A percentile compares a stretch with the other conserved stretches of the same genome.
phyloP scores from a whole-genome alignment of 2,888 invertebrate genomes.

The Xestia c-nigrum region DNA sequence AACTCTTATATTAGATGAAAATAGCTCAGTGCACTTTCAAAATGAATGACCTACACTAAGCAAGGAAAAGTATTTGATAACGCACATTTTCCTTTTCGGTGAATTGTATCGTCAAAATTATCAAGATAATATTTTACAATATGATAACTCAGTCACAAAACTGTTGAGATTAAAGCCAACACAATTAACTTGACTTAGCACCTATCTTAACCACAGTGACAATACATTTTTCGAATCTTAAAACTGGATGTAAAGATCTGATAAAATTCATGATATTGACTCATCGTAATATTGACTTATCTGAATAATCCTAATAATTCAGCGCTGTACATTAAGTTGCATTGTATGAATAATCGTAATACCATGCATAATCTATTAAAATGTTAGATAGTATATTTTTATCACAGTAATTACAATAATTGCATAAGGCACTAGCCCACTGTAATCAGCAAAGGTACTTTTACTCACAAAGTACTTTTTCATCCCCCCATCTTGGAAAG shows the following conservation, averaged over 20 bases:
- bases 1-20: not conserved
- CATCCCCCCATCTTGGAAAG: too few relatives aligned
- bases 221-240: not conserved
- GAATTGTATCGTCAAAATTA: not conserved
- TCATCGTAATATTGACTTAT: constrained; percentile 15
- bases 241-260: not conserved
- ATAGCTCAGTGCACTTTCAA: not conserved
- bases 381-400: not conserved
- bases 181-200: not conserved
- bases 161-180: not conserved
- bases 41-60: not conserved
- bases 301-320: constrained; percentile 6
- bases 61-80: not conserved
- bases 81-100: constrained; percentile 5
- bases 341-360: constrained; percentile 20
- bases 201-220: not conserved
- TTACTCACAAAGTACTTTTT: not conserved
- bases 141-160: constrained; percentile 6
- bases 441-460: not conserved
- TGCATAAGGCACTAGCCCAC: not conserved
- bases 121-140: constrained; percentile 12
- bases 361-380: constrained; percentile 14
- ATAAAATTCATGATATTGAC: not conserved
- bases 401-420: constrained; percentile 30
- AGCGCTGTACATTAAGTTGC: not conserved